These are phyloP conservation scores for Petrocephalus sullivani DNA, from an alignment of 2,797 vertebrate genomes.

Conservation along the genomic window DNA sequence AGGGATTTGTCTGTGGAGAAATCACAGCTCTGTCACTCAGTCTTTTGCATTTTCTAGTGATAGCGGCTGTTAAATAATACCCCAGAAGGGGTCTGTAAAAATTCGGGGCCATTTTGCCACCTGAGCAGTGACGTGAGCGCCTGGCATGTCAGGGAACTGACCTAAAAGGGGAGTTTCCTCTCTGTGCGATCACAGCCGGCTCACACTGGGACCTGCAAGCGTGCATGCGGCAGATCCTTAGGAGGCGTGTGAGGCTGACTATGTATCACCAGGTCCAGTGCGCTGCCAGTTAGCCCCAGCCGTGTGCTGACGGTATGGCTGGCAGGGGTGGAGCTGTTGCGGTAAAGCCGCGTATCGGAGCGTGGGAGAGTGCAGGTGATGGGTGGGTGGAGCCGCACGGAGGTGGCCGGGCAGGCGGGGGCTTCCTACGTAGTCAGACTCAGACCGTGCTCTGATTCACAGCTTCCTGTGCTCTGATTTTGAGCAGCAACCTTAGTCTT, in stretches of 20 bases:
- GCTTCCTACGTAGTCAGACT: slow-evolving; percentile 27
- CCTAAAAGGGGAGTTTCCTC: not conserved
- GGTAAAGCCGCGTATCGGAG: slow-evolving; percentile 33
- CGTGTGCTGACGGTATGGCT: not conserved
- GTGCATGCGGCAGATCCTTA: not conserved
- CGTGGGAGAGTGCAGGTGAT: not conserved
- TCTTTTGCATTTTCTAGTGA: too few species aligned
- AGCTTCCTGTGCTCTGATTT: slow-evolving; percentile 36
- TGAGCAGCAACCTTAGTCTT: not conserved
- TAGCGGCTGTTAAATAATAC: not conserved
- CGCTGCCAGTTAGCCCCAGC: not conserved
- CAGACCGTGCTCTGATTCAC: slow-evolving; percentile 15
- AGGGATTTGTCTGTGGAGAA: not conserved
- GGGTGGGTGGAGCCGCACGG: not conserved
- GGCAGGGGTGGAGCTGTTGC: slow-evolving; percentile 36
- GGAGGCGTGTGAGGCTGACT: not conserved
- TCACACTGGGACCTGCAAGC: not conserved
- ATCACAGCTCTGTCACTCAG: not conserved
- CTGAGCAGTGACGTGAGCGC: not conserved
- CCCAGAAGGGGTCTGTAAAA: not conserved
- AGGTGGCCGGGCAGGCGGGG: not conserved
- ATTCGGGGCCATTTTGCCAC: not conserved
- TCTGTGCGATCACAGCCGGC: not conserved
- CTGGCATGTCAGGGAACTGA: too few species aligned
- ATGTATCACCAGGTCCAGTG: not conserved